A percentile compares a stretch with the other conserved stretches of the same genome.
These are phyloP conservation scores for Meda fulgida DNA, from an alignment of 2,797 vertebrate genomes.

Conservation along the genomic window DNA sequence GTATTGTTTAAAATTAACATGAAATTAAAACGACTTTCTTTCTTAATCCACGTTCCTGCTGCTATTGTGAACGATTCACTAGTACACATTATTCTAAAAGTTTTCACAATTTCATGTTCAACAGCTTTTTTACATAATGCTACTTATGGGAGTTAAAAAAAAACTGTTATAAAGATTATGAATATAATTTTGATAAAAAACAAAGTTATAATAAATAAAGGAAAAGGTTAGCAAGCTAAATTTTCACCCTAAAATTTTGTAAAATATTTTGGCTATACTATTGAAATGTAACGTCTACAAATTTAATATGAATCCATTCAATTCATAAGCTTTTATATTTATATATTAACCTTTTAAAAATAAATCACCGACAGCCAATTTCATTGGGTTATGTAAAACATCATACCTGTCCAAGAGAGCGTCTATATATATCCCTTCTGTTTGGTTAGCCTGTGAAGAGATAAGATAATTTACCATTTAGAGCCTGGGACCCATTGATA, in stretches of 20 bases:
- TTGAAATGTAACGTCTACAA: neutral
- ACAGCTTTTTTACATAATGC: too few species aligned
- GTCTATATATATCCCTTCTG: slow-evolving; percentile 51
- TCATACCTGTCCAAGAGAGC: slow-evolving; percentile 51
- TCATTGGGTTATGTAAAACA: slow-evolving; percentile 61
- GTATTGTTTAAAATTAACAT: neutral
- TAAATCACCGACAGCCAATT: slow-evolving; percentile 33
- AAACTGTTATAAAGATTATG: too few species aligned
- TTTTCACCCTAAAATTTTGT: neutral
- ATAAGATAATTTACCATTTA: slow-evolving; percentile 63
- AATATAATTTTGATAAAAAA: too few species aligned
- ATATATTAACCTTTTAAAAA: slow-evolving; percentile 47
- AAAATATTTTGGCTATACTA: neutral
- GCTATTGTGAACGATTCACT: neutral
- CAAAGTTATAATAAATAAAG: too few species aligned
- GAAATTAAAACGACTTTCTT: neutral
- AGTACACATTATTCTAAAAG: neutral
- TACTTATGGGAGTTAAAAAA: too few species aligned
- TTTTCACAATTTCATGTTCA: neutral
- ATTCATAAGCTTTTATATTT: slow-evolving; percentile 27
- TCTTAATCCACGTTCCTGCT: neutral
- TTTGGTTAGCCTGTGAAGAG: slow-evolving; percentile 47
- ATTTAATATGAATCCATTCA: too few species aligned
- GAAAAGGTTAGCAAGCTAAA: neutral
- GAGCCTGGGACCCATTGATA: slow-evolving; percentile 37